Percentiles rank a stretch among this genome's conserved stretches.
Evolutionary conservation across 2,113 vertebrate species (phyloP).

Genomic region (Dicrurus megarhynchus): DNA sequence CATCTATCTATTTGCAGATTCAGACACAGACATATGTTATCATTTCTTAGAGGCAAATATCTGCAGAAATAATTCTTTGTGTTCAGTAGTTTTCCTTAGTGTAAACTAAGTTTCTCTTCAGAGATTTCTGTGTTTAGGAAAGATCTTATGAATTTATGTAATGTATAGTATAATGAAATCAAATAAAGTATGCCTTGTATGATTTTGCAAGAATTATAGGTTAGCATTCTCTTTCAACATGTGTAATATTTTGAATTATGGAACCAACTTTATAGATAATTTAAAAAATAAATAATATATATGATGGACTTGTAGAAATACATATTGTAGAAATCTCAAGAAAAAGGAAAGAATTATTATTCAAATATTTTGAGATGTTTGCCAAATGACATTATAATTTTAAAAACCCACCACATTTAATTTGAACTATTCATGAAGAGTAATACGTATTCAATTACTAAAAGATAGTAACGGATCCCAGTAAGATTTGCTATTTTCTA

Average conservation of each 20-base stretch:
- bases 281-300: neutral
- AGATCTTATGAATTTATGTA: neutral
- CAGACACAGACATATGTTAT: slow-evolving; percentile 62
- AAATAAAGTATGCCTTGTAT: slow-evolving; percentile 16
- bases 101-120: slow-evolving; percentile 19
- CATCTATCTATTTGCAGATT: slow-evolving; percentile 51
- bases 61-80: slow-evolving; percentile 51
- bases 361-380: neutral
- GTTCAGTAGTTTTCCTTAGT: slow-evolving; percentile 25
- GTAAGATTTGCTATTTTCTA: slow-evolving; percentile 26
- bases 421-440: slow-evolving; percentile 14
- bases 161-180: slow-evolving; percentile 7
- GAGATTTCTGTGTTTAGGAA: slow-evolving; percentile 8
- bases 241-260: neutral
- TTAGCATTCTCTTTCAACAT: neutral
- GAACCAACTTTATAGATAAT: neutral
- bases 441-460: neutral
- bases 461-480: neutral
- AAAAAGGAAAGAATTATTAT: neutral
- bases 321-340: neutral
- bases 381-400: slow-evolving; percentile 21
- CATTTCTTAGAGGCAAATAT: slow-evolving; percentile 51
- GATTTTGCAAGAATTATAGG: neutral
- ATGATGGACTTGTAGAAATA: neutral
- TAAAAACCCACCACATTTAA: neutral